These are phyloP conservation scores for Leucopternis melanops DNA, from an alignment of 2,113 vertebrate genomes.

Conservation along the genomic window DNA sequence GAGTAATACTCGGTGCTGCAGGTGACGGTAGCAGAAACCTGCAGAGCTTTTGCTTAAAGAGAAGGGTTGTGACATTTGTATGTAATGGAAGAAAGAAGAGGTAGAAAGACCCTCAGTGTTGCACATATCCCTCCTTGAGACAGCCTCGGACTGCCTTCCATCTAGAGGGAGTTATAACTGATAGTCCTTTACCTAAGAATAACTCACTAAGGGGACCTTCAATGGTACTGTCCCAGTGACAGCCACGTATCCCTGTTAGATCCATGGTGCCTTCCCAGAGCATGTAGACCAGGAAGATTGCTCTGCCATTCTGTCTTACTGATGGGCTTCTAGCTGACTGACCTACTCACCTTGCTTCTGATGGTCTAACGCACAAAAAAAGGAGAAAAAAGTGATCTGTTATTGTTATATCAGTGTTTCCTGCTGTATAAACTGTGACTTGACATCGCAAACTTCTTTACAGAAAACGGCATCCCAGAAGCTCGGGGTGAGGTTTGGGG, in stretches of 20 bases:
- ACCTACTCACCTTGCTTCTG: neutral
- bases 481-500: rapidly evolving
- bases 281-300: rapidly evolving
- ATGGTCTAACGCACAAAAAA: neutral
- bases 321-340: neutral
- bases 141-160: rapidly evolving
- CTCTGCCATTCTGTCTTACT: neutral
- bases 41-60: neutral
- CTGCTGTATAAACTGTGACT: neutral
- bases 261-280: neutral
- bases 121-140: rapidly evolving
- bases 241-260: rapidly evolving
- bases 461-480: rapidly evolving
- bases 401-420: rapidly evolving
- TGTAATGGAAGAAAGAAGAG: neutral
- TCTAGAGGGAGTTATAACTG: neutral
- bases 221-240: neutral
- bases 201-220: neutral
- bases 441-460: neutral
- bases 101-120: neutral
- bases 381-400: neutral
- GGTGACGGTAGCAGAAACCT: neutral
- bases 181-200: neutral
- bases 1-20: neutral
- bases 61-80: neutral